Evolutionary conservation across 1,140 invertebrate species (phyloP), one percentile per base, ranked within the genome.

Genomic region (Drosophila pachea): DNA sequence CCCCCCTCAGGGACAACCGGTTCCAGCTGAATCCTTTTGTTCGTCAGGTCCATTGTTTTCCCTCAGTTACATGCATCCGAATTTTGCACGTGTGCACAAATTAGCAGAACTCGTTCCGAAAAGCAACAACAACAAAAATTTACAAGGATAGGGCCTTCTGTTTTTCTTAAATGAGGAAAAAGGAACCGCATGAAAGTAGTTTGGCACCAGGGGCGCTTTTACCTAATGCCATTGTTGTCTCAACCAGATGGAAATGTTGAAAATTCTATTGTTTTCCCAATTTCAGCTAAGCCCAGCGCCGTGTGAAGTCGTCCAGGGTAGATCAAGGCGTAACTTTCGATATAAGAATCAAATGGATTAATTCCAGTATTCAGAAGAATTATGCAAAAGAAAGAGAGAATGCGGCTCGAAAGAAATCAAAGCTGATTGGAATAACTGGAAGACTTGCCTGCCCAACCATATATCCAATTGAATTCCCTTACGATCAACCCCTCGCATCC

Each of bases 51-150:
- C 32, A 58, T 73, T 73, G 66, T 73, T 40, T 73, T 33, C 49
- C 31, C 29, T 40, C 16, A 68, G 56, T 69, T 64, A 45, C 69
- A 14, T 22, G 53, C 40, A 2, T 22, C 12, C 7, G 62, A 75
- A 63, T 74, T 81, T 84, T 84, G 79, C 81, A 84, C 81, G 81
- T 84, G 81, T 72, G 81, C 70, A 72, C 76, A 84, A 84, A 84
- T 84, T 84, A 84, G 82, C 81, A 64, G 58, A 84, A 86, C 81
- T 84, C 73, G 81, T 84, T 76, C 42, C 53, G 42, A 54, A 48
- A 43, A 14, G 5, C 5, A 43, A 7, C n/a, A 9, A 5, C n/a
- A 14, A 43, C 6, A 7, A 43, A 14, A 60, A 14, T 47, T 48
- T 66, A 62, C 61, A 66, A 48, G 59, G 36, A 45, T n/a, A 59